Evolutionary conservation across 2,888 invertebrate species (phyloP), one percentile per base, ranked within the genome.

Genomic region (Neria commutata): DNA sequence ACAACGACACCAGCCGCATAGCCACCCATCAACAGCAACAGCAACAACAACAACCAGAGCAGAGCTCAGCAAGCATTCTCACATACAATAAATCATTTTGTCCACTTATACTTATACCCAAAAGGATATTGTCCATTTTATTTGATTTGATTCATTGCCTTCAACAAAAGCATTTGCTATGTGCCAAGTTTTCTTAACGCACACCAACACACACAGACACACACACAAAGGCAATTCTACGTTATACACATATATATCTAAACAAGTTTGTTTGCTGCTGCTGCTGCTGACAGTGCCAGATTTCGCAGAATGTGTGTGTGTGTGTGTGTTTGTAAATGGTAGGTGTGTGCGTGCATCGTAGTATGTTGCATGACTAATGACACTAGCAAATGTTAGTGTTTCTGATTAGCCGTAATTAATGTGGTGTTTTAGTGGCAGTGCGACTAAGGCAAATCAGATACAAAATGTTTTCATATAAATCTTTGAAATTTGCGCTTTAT

Each of bases 41-140:
- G n/a, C n/a, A n/a, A n/a, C n/a, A n/a, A n/a, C n/a, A n/a, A n/a
- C n/a, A n/a, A n/a, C n/a, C n/a, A n/a, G n/a, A n/a, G n/a, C n/a
- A n/a, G n/a, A n/a, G n/a, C n/a, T n/a, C n/a, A n/a, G n/a, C n/a
- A n/a, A n/a, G n/a, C 37, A 17, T 17, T 21, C 3, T 17, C 42
- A 19, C 42, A 19, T 21, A 14, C 42, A 60, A 64, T 64, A 63
- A 63, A 63, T 63, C 63, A 64, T 60, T 60, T 56, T 56, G 52
- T 55, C 34, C 48, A 48, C 54, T 54, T 54, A 53, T 45, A 53
- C n/a, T 26, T 47, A 14, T 47, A 11, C n/a, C 47, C 6, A 42
- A 14, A 42, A 42, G 42, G 42, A 42, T 42, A 42, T 42, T 42
- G 42, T 42, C 42, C 42, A 19, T 19, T 42, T n/a, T n/a, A n/a